Conservation (phyloP, 2,888 invertebrate species). For the Lypha dubia region DNA sequence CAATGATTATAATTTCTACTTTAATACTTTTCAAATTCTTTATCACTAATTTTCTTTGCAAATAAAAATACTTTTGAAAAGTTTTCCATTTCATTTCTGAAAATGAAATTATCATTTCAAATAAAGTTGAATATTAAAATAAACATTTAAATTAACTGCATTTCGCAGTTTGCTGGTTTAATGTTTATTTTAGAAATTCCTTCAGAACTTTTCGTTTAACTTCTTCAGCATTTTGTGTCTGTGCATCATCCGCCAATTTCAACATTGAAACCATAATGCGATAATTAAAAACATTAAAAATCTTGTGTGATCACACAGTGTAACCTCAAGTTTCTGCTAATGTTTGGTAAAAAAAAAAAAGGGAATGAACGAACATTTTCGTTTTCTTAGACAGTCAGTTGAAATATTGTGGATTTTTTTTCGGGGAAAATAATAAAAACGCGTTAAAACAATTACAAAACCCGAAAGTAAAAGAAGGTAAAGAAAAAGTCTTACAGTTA, state of each 20-base stretch:
- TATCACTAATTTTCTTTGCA: slow-evolving; percentile 1
- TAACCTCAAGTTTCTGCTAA: slow-evolving; percentile 62
- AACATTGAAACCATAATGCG: slow-evolving; percentile 66
- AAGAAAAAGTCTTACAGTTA: slow-evolving; percentile 8
- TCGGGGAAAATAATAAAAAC: slow-evolving; percentile 36
- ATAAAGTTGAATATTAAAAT: slow-evolving; percentile 68
- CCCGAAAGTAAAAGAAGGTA: slow-evolving; percentile 26
- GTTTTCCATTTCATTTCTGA: slow-evolving; percentile 57
- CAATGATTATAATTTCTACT: slow-evolving; percentile 14
- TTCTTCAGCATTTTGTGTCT: slow-evolving; percentile 14
- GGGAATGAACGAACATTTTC: background rate
- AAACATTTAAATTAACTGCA: slow-evolving; percentile 73
- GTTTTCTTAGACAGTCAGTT: slow-evolving; percentile 25
- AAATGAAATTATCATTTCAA: slow-evolving; percentile 71
- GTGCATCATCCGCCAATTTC: background rate
- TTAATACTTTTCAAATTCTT: slow-evolving; percentile 34
- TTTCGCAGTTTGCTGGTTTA: slow-evolving; percentile 59
- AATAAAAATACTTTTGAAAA: slow-evolving; percentile 34
- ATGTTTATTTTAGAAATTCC: slow-evolving; percentile 70
- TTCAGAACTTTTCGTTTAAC: slow-evolving; percentile 66
- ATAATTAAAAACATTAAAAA: slow-evolving; percentile 73
- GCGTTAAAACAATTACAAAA: slow-evolving; percentile 72
- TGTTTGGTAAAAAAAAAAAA: slow-evolving; percentile 27
- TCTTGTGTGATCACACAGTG: slow-evolving; percentile 71
- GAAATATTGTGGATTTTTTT: background rate